These are phyloP conservation scores for Chromis chromis DNA, from an alignment of 2,797 vertebrate genomes.

Conservation along the genomic window DNA sequence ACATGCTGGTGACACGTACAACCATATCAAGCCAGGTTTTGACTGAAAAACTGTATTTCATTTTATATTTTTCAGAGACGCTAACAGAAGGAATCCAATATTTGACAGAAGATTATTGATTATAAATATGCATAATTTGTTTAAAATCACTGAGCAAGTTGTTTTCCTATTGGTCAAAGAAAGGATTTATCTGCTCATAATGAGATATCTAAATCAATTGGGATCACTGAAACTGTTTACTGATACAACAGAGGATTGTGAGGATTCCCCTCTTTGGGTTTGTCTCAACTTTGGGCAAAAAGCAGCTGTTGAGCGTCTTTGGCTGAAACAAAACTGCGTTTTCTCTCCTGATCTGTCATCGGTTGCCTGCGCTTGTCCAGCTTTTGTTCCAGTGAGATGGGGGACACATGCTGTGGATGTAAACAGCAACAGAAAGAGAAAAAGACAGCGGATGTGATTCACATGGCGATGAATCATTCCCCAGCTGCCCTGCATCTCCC, in stretches of 20 bases:
- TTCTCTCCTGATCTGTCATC: constrained; percentile 53
- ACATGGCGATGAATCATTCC: constrained; percentile 64
- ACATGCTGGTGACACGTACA: neutral
- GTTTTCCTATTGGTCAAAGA: constrained; percentile 24
- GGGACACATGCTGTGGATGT: constrained; percentile 73
- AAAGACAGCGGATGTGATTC: constrained; percentile 71
- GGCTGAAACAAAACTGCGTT: constrained; percentile 46
- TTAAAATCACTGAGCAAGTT: constrained; percentile 30
- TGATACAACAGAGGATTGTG: neutral
- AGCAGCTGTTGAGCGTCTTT: constrained; percentile 65
- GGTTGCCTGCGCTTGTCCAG: constrained; percentile 52
- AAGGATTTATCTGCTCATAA: constrained; percentile 36
- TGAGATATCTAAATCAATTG: constrained; percentile 9
- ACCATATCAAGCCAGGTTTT: constrained; percentile 6
- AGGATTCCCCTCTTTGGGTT: constrained; percentile 24
- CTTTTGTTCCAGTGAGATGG: constrained; percentile 55
- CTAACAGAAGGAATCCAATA: neutral
- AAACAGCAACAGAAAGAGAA: constrained; percentile 71
- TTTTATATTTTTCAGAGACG: constrained; percentile 3
- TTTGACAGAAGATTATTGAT: constrained; percentile 10
- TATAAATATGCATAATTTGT: constrained; percentile 26
- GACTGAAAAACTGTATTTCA: neutral
- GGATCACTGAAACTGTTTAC: constrained; percentile 35
- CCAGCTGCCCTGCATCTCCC: constrained; percentile 64
- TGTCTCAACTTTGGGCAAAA: constrained; percentile 16